Base-by-base conservation (phyloP, 2,888 invertebrate species). In the Tenthredo scrophulariae region DNA sequence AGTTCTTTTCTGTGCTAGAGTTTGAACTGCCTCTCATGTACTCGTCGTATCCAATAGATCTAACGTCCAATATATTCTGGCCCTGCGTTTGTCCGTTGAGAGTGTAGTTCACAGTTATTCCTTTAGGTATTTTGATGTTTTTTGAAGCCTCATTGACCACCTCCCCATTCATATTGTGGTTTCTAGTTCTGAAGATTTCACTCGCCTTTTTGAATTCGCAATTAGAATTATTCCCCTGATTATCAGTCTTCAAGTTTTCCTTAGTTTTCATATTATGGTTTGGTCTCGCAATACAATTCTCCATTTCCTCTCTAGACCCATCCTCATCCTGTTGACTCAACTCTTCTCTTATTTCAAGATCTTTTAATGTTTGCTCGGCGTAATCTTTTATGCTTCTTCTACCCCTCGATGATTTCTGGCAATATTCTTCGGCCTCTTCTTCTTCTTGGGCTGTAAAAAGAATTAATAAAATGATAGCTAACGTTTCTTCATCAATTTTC, bases 31-130 rank as follows among this genome's bases (percentile, higher is more conserved):
- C 89, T 37, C 89, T 90, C 88, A 92, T 90, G 65, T 92, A 93
- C 70, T 92, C 91, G 15, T 92, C 91, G 70, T 92, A 93, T 62
- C 86, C 89, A 54, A 92, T 83, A 1, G 90, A 88, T 22, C 90
- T 89, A 0, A 90, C 82, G 87, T 89, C 89, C 9, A 87, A 85
- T 67, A 91, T 88, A n/a, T 87, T 86, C 13, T 87, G 75, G 13
- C 85, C 85, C 54, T 88, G 87, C 79, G 88, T 79, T n/a, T 88
- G 88, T 33, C 89, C 90, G 65, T 91, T 91, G 15, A 86, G 80
- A 9, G 88, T 33, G 5, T 62, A 80, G 26, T 80, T 80, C 10
- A 50, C 67, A n/a, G 83, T 70, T 33, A 70, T 65, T n/a, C 37
- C 67, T 33, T 83, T 67, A 0, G 83, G 83, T 83, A 46, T 58